These are phyloP conservation scores for Synchiropus splendidus DNA, from an alignment of 2,113 vertebrate genomes.

Conservation along the genomic window DNA sequence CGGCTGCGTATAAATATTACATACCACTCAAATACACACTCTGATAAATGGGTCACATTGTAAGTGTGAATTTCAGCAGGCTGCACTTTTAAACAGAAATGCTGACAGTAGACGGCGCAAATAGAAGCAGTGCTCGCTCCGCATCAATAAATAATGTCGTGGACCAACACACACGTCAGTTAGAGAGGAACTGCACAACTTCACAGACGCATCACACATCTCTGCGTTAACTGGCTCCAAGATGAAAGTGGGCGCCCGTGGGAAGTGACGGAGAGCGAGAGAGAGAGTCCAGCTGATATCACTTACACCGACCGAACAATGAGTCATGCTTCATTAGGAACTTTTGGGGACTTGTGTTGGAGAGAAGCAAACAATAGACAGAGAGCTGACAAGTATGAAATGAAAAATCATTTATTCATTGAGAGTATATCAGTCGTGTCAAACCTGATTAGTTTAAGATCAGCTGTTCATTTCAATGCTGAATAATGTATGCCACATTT, in stretches of 20 bases:
- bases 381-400: too few relatives aligned
- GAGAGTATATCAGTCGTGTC: too few relatives aligned
- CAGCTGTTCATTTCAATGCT: too few relatives aligned
- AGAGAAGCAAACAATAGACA: too few relatives aligned
- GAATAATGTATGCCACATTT: too few relatives aligned
- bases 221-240: constrained; percentile 1
- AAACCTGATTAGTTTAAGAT: too few relatives aligned
- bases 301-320: constrained; percentile 19
- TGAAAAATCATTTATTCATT: too few relatives aligned
- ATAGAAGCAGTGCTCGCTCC: constrained; percentile 25
- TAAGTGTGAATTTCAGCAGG: too few relatives aligned
- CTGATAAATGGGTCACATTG: too few relatives aligned
- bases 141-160: constrained; percentile 46
- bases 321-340: constrained; percentile 27
- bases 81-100: constrained; percentile 9
- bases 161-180: constrained; percentile 8
- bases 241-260: constrained; percentile 23
- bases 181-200: not conserved
- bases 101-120: constrained; percentile 25
- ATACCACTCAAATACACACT: too few relatives aligned
- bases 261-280: constrained; percentile 19
- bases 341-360: too few relatives aligned
- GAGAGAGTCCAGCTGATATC: constrained; percentile 10
- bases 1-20: too few relatives aligned
- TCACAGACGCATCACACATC: not conserved